Base-by-base conservation (phyloP, 2,797 vertebrate species). In the Pelodytes ibericus region DNA sequence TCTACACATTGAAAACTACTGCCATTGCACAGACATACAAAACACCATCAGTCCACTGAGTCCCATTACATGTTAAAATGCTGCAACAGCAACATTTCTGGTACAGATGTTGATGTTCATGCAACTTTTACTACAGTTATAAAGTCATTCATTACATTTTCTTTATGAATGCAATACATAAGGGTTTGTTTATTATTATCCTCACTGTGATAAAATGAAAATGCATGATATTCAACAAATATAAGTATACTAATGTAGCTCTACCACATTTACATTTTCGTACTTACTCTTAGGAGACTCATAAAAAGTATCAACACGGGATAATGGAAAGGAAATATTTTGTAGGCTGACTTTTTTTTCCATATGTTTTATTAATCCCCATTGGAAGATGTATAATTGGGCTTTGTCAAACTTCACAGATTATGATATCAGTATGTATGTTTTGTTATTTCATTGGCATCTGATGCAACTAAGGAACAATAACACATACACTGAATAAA, bases 121-220 rank as follows among this genome's bases (percentile, higher is more conserved):
- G 84, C 86, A 89, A 90, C 87, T 90, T 92, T 91, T 89, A 91
- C 88, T 88, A 83, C 84, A 88, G 87, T 91, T 91, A 87, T 91
- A 89, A 92, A 89, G 86, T 77, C 89, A 91, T 91, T 92, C 89
- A 90, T 91, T 88, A 89, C 86, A 84, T 89, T 89, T 91, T 86
- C 85, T 90, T 91, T 90, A 91, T 86, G 87, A 89, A 87, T 87
- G 82, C 92, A 91, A 89, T 90, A 86, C 83, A 88, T 81, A 82
- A 86, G 0, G 16, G 85, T 88, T 86, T 89, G 88, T 86, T 90
- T 84, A 90, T 91, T 90, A 92, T 88, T 88, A 87, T 89, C 90
- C 89, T 88, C 86, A 83, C 80, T 84, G 83, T 88, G 87, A 88
- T 86, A 87, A 88, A 86, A 86, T 82, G 76, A 79, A 88, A 91